Evolutionary conservation across 2,888 invertebrate species (phyloP).

Genomic region (Eueremaeus valkanovi): DNA sequence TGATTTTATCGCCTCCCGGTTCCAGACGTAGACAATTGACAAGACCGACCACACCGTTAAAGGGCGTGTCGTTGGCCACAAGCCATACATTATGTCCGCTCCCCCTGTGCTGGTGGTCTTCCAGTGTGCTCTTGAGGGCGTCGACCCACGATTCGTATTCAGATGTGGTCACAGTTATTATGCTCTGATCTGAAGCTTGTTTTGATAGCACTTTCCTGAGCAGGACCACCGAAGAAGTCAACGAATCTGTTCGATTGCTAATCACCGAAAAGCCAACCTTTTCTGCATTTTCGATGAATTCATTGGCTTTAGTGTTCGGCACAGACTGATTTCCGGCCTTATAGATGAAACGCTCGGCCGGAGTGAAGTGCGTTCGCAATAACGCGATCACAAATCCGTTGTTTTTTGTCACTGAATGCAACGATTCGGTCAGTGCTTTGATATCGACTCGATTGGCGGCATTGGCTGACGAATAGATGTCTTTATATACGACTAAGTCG

Average conservation of each 20-base stretch:
- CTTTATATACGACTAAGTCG: constrained; percentile 50
- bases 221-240: constrained; percentile 58
- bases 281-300: constrained; percentile 40
- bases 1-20: constrained; percentile 71
- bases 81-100: constrained; percentile 58
- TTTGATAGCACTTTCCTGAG: constrained; percentile 58
- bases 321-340: constrained; percentile 44
- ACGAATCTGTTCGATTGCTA: constrained; percentile 61
- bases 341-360: constrained; percentile 47
- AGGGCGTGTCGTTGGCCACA: constrained; percentile 65
- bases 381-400: constrained; percentile 65
- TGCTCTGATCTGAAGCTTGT: constrained; percentile 37
- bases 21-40: constrained; percentile 85
- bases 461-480: constrained; percentile 37
- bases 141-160: constrained; percentile 67
- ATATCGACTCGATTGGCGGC: constrained; percentile 37
- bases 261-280: constrained; percentile 44
- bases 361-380: constrained; percentile 46
- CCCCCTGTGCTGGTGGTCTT: constrained; percentile 59
- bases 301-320: constrained; percentile 30
- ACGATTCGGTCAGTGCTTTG: constrained; percentile 45
- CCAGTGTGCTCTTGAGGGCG: constrained; percentile 68
- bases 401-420: constrained; percentile 60
- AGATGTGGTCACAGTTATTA: constrained; percentile 43
- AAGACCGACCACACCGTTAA: constrained; percentile 77